These are phyloP conservation scores for Pyrocephalus nanus DNA, from an alignment of 2,797 vertebrate genomes.

Conservation along the genomic window DNA sequence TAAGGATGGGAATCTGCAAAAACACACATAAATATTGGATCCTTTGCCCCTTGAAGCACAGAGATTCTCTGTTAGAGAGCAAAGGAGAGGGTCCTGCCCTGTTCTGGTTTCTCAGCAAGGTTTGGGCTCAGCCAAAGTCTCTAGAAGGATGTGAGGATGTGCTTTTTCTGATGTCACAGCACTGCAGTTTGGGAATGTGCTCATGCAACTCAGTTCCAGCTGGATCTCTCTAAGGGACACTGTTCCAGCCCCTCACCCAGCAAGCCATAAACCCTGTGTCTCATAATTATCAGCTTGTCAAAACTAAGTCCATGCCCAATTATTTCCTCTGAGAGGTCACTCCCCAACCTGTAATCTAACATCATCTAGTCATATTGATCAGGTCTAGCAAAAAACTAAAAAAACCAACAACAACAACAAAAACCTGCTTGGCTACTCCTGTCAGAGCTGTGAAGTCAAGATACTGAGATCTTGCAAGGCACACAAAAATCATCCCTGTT, in stretches of 20 bases:
- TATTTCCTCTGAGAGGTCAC: slow-evolving; percentile 34
- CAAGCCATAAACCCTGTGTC: background rate
- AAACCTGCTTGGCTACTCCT: too few species aligned
- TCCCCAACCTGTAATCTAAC: background rate
- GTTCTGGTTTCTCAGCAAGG: background rate
- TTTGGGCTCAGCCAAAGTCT: background rate
- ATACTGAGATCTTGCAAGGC: background rate
- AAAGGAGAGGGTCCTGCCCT: background rate
- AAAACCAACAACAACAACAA: too few species aligned
- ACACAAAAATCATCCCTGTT: background rate
- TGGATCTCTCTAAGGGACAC: background rate
- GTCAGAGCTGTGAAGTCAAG: background rate
- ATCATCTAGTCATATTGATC: background rate
- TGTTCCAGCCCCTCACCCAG: background rate
- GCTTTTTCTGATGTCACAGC: background rate
- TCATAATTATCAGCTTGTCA: slow-evolving; percentile 36
- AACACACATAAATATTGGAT: background rate
- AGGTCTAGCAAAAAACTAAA: background rate
- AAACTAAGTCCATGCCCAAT: slow-evolving; percentile 12
- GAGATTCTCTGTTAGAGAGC: background rate
- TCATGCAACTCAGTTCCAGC: background rate
- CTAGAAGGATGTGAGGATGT: too few species aligned
- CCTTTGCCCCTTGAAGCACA: background rate
- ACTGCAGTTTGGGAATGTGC: background rate
- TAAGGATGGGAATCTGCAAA: background rate